Conservation (phyloP, 92 coral and sea anemone species). For the Palythoa grandis region DNA sequence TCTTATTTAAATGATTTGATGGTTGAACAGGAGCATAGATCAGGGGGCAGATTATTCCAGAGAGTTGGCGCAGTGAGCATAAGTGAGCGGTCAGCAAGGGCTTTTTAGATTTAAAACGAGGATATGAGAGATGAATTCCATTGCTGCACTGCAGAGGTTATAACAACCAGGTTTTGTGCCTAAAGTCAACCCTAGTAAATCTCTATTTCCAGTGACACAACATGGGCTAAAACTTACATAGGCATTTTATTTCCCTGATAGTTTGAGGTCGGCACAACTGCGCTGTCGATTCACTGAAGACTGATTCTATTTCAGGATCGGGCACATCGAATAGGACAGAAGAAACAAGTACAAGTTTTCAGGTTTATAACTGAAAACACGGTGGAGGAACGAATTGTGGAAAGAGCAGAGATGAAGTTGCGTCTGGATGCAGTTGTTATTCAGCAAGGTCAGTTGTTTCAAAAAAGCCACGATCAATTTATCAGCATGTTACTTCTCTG, state of each 20-base stretch:
- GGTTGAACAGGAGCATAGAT: too few relatives aligned
- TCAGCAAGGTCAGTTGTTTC: conserved; percentile 78
- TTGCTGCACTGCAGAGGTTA: too few relatives aligned
- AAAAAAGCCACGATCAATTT: not conserved
- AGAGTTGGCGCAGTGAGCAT: too few relatives aligned
- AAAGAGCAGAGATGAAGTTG: conserved; percentile 98
- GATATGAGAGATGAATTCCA: too few relatives aligned
- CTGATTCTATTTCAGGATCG: conserved; percentile 76
- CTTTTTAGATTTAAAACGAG: too few relatives aligned
- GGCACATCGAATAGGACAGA: conserved; percentile 98
- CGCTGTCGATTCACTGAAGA: not conserved
- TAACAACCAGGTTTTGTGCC: too few relatives aligned
- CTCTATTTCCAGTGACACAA: too few relatives aligned
- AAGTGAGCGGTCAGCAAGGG: too few relatives aligned
- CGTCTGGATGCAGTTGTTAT: conserved; percentile 95
- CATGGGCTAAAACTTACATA: not conserved
- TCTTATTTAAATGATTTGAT: too few relatives aligned
- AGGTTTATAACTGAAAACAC: conserved; percentile 96
- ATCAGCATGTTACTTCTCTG: too few relatives aligned
- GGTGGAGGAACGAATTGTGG: conserved; percentile 96
- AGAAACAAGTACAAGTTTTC: conserved; percentile 94
- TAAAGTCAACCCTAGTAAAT: too few relatives aligned
- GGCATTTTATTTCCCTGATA: not conserved
- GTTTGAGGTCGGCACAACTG: not conserved
- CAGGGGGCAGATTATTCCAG: too few relatives aligned